Base-by-base conservation (phyloP, 1,140 invertebrate genomes). In the Sycophaga agraensis region DNA sequence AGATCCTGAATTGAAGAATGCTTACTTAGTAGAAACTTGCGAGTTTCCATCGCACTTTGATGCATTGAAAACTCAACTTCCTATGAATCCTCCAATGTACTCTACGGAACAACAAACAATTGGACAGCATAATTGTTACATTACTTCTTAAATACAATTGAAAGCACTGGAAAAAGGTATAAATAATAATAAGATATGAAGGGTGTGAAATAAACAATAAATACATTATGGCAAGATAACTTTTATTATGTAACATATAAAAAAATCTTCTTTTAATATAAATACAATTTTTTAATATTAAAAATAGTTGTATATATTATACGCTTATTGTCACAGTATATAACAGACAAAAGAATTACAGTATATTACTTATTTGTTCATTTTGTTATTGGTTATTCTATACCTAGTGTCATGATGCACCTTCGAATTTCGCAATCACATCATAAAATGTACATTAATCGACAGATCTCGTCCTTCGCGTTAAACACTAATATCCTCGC, bases 201-300 rank as follows among this genome's bases (percentile, higher is more conserved):
- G n/a, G n/a, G n/a, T n/a, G n/a, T n/a, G n/a, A n/a, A n/a, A n/a
- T n/a, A n/a, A n/a, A n/a, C n/a, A n/a, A n/a, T n/a, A n/a, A n/a
- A n/a, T n/a, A n/a, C n/a, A 5, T 58, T 42, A 59, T 59, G 57
- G 57, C 57, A 59, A 59, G 57, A 59, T 49, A 50, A 50, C 4
- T 19, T 50, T 59, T 50, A 59, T 59, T 59, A 22, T 40, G 24
- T 35, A 49, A 8, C n/a, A 40, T 59, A 59, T 21, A 51, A 50
- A 49, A 48, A 28, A 1, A n/a, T n/a, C n/a, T 31, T 59, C 22
- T 50, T 21, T 31, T 2, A 28, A 51, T 51, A 43, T 37, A 60
- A 53, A 53, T 60, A 60, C 9, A 53, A 21, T 26, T 24, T 43
- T 37, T 21, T 21, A 42, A 19, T 34, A 17, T 22, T 51, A 34